Conservation (phyloP, 2,888 invertebrate genomes). For the Brachyopa scutellaris region DNA sequence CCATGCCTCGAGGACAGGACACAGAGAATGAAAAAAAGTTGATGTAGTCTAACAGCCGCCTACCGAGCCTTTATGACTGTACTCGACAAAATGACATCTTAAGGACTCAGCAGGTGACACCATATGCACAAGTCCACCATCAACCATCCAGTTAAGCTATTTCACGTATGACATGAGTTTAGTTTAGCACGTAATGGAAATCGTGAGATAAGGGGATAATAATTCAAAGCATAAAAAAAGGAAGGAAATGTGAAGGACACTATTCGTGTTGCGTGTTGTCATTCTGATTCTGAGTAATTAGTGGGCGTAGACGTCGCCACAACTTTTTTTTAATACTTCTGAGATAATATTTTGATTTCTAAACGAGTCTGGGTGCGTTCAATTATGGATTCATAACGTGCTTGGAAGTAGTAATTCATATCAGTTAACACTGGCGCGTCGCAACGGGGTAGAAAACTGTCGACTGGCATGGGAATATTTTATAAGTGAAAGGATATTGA, state of each 20-base stretch:
- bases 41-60: background rate
- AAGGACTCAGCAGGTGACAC: slow-evolving; percentile 29
- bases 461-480: no score
- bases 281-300: slow-evolving; percentile 46
- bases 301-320: slow-evolving; percentile 12
- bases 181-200: slow-evolving; percentile 65
- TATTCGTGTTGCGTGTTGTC: slow-evolving; percentile 25
- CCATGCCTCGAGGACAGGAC: slow-evolving; percentile 58
- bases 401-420: background rate
- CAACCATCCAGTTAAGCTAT: slow-evolving; percentile 45
- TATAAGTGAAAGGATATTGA: no score
- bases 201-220: slow-evolving; percentile 65
- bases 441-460: no score
- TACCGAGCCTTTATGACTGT: background rate
- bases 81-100: no score
- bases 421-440: slow-evolving; percentile 8
- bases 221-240: slow-evolving; percentile 47
- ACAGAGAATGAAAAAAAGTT: background rate
- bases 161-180: slow-evolving; percentile 53
- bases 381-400: slow-evolving; percentile 11
- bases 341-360: slow-evolving; percentile 30
- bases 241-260: slow-evolving; percentile 32
- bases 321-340: background rate
- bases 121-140: slow-evolving; percentile 15
- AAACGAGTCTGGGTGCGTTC: slow-evolving; percentile 14